Evolutionary conservation across 1,140 invertebrate species (phyloP).

Genomic region (Alviniconcha marisindica): DNA sequence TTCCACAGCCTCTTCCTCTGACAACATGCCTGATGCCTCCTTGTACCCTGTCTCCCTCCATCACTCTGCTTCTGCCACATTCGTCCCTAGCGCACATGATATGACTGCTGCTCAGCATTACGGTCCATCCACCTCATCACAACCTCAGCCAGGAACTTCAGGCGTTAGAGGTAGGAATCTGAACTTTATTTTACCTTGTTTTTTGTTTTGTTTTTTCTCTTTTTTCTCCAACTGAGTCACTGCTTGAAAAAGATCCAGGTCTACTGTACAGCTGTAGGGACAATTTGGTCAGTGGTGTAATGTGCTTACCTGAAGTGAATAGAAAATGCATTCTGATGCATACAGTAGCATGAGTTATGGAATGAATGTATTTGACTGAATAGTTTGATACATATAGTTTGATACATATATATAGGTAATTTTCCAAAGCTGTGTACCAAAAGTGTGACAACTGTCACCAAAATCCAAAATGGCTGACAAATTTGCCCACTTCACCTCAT

Average conservation of each 20-base stretch:
- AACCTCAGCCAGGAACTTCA: conserved; percentile 16
- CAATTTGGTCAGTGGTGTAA: no score
- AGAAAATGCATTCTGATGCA: no score
- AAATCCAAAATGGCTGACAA: no score
- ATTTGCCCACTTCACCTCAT: no score
- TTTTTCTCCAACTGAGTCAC: neutral
- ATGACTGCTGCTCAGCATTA: conserved; percentile 13
- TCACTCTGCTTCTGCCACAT: conserved; percentile 6
- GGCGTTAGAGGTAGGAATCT: conserved; percentile 7
- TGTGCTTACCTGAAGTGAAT: no score
- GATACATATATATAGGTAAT: no score
- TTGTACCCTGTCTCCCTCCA: conserved; percentile 19
- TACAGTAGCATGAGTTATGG: no score
- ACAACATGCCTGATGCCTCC: conserved; percentile 12
- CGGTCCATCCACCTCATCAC: conserved; percentile 20
- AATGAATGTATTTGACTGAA: no score
- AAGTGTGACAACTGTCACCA: no score
- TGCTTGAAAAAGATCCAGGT: neutral
- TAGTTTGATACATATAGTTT: no score
- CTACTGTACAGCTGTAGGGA: no score
- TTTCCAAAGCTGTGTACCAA: no score
- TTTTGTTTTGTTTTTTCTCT: neutral
- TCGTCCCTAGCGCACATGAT: conserved; percentile 12
- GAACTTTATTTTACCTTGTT: neutral
- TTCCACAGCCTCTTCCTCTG: conserved; percentile 14